Base-by-base conservation (phyloP, 2,888 invertebrate genomes). In the Tetanocera ferruginea region DNA sequence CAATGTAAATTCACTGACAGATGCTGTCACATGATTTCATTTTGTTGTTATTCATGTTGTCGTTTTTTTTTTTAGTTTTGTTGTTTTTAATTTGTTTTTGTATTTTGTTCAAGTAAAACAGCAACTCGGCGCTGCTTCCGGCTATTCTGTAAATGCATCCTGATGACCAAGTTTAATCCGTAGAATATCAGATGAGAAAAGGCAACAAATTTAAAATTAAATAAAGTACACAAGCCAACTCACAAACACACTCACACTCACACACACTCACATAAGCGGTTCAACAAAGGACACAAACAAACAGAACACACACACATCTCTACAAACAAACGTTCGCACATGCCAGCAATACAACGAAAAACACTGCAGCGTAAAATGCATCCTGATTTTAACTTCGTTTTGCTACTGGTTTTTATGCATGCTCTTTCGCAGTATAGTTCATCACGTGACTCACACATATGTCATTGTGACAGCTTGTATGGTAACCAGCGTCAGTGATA, bases 171-270 rank as follows among this genome's bases (percentile, higher is more conserved):
- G 66, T 74, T 28, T 64, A 51, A 28, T 74, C 49, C 49, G 8
- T 49, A 25, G n/a, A 43, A 14, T 51, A 74, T 62, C 73, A 62
- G 64, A 37, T 49, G 73, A 17, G 23, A 72, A 51, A 62, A 73
- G 19, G 37, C 71, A 57, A 71, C 71, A 52, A 52, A 71, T 66
- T 74, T 66, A 51, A 72, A 74, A 74, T 74, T 74, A 74, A 74
- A 66, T 74, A 74, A 74, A 74, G 73, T 5, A n/a, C 25, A 70
- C 11, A 31, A 64, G 49, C n/a, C 34, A 49, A 43, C 2, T 25
- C 69, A 49, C 28, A 28, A 5, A 3, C 60, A 51, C 52, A 52
- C 28, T 28, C 34, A 64, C 64, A 66, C 2, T 14, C 64, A 64
- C 5, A 31, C 8, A 37, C 8, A 64, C 3, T 28, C 37, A 66